These are phyloP conservation scores for Hirundo rustica DNA, from an alignment of 2,797 vertebrate species.

Conservation along the genomic window DNA sequence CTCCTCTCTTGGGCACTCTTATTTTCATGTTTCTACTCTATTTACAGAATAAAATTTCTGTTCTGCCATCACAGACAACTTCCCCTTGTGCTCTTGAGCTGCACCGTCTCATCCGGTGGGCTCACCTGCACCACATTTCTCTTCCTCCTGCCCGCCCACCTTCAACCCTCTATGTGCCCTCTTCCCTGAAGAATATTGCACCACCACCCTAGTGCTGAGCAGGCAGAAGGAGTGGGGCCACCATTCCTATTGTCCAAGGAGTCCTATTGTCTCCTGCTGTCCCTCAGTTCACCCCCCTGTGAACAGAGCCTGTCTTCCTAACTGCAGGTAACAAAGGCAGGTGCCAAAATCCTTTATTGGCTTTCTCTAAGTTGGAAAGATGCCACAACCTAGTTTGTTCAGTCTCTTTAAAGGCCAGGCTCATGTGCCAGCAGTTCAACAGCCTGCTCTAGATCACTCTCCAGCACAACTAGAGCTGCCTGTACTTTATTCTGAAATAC, in stretches of 20 bases:
- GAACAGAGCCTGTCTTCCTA: background rate
- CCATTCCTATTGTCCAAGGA: background rate
- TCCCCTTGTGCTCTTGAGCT: background rate
- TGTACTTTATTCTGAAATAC: background rate
- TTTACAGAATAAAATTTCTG: background rate
- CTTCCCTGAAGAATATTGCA: background rate
- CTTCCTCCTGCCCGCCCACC: background rate
- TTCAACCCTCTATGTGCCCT: background rate
- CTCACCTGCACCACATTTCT: background rate
- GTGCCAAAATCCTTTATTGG: background rate
- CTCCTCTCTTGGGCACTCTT: background rate
- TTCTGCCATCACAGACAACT: background rate
- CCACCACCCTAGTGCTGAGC: background rate
- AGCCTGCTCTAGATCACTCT: background rate
- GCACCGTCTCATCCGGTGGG: accelerated
- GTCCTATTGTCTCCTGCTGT: background rate
- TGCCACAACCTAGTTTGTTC: background rate
- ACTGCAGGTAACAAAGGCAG: background rate
- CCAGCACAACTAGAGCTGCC: background rate
- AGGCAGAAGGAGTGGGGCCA: background rate
- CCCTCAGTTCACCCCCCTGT: background rate
- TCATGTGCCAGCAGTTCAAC: background rate
- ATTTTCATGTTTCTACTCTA: background rate
- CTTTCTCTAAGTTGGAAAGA: background rate
- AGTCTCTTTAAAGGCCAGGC: background rate